Evolutionary conservation across 2,888 invertebrate genomes (phyloP), one percentile per base, ranked within the genome.

Genomic region (Drepanosiphum platanoidis): DNA sequence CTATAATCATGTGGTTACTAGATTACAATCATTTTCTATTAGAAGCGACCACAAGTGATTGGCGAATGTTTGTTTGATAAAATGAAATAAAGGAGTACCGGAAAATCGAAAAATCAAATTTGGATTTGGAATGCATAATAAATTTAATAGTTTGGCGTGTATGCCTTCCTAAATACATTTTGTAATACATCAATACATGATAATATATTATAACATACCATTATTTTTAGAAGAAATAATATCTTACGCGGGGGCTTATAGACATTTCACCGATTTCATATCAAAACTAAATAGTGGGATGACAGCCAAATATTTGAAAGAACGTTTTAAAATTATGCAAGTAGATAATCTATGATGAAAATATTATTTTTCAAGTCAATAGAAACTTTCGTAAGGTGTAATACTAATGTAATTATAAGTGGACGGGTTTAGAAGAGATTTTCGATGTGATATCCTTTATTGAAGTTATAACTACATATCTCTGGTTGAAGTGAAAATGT

Each of bases 321-420:
- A 42, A 42, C 8, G 42, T 42, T 42, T 42, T 46, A 18, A 18
- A 18, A 18, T 3, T 15, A 46, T 46, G 18, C 8, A 3, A 0
- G 18, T 46, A 46, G 5, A 46, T 46, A 46, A 58, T n/a, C n/a
- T 58, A 22, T 58, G 22, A 18, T 58, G 18, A 22, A 22, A 8
- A n/a, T n/a, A n/a, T 18, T n/a, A 58, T 58, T 58, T n/a, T n/a
- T 36, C 39, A 42, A 42, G 3, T 72, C 15, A 27, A 72, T 42
- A 72, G 72, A 72, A 42, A 72, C 72, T 72, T 72, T 72, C 72
- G 39, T 39, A 27, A 71, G 8, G n/a, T n/a, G 27, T 72, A 42
- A 18, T 30, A 71, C 7, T 72, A 18, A 72, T 42, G 72, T 42
- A 72, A 30, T 39, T 71, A 42, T 71, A 42, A 42, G 36, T 75